Evolutionary conservation across 2,113 vertebrate genomes (phyloP), one percentile per base, ranked within the genome.

Genomic region (Meles meles): DNA sequence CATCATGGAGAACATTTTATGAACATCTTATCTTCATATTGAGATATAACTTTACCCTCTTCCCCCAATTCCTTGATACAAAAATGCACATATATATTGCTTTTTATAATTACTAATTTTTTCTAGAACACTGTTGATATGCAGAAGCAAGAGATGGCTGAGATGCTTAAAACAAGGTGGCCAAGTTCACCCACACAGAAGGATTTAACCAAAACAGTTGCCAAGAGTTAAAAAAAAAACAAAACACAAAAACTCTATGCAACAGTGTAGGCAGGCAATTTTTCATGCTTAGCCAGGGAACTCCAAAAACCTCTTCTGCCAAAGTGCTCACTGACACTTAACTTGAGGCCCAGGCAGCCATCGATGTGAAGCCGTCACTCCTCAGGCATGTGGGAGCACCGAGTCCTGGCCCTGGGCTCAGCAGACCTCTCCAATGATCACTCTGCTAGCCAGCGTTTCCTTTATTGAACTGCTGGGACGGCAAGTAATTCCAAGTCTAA

Each of bases 181-280:
- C 25, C 52, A 94, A 79, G 49, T 79, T 92, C 57, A 94, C 21
- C 31, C 61, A 84, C 74, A 94, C 8, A 84, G 69, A 96, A 93
- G 31, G 9, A 65, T 11, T 65, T 37, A 88, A 72, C 61, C 20
- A 88, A 81, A 74, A 84, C 11, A 52, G 59, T 63, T 63, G 13
- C 81, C 10, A 12, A 79, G 34, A 18, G 55, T 61, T 61, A 39
- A 12, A 84, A 31, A 18, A 55, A 47, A 67, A 31, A 80, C 13
- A 31, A 1, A 17, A n/a, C 1, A 18, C n/a, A 25, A 20, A 74
- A 44, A 1, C 49, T 59, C 15, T 61, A 34, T 27, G 14, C 1
- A 44, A 15, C 52, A 49, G 8, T 37, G 25, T 49, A 42, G 31
- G 37, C n/a, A 74, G 79, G 29, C 10, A 42, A 18, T 49, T 14